Base-by-base conservation (phyloP, 2,888 invertebrate species). In the Anthophora plumipes region DNA sequence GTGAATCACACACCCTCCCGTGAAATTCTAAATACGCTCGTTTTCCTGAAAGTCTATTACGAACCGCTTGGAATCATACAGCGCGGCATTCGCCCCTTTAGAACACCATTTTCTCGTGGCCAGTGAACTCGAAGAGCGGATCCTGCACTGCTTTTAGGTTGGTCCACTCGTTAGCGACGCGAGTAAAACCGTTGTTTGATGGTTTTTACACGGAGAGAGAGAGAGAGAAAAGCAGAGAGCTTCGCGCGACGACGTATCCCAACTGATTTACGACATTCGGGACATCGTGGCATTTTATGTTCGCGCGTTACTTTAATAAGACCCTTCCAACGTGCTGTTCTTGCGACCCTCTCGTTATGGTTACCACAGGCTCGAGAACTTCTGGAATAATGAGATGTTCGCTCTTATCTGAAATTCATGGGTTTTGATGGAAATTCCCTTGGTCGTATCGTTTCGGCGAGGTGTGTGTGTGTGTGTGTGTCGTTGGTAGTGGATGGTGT, bases 11-110 rank as follows among this genome's bases (percentile, higher is more conserved):
- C 81, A 77, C 83, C 70, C 77, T 86, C 85, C 77, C 66, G 77
- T 77, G 84, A 88, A 87, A 88, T 87, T 85, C 88, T 88, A 88
- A 88, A 88, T 80, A 80, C 85, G 83, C 82, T 75, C 55, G 77
- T 72, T 88, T 71, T 88, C 88, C 81, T 76, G 88, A 88, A 89
- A 89, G 84, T 86, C 88, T 89, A 88, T 88, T 88, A 87, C 71
- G 79, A 88, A 87, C 79, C 87, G 78, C 88, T 85, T 81, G 74
- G 84, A 82, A 80, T 88, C 88, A 84, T 81, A 80, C 80, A 61
- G 70, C 72, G 59, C 77, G 85, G 80, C 57, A 86, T 85, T 77
- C 78, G 75, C 63, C 82, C 70, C 57, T 67, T 77, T 66, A 61
- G 60, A 67, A 72, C 61, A 37, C 61, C 60, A 63, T 12, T 63